A percentile compares a stretch with the other conserved stretches of the same genome.
Evolutionary conservation across 2,888 invertebrate species (phyloP).

Genomic region (Aspidiotus destructor): DNA sequence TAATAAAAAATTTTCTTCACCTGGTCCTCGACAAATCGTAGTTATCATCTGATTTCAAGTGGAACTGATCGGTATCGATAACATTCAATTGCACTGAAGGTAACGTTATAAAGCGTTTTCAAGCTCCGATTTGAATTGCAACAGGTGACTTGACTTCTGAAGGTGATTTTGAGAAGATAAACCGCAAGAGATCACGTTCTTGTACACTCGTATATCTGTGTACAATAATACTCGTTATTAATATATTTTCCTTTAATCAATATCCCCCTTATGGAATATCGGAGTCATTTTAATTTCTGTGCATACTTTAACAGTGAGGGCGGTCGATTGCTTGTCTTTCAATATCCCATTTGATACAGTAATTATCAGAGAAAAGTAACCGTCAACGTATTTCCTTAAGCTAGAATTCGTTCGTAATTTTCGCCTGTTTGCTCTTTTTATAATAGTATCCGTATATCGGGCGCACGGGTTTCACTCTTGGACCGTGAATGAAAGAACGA

Average conservation of each 20-base stretch:
- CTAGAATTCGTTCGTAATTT: slow-evolving; percentile 57
- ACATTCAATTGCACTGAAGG: slow-evolving; percentile 52
- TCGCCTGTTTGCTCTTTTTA: slow-evolving; percentile 42
- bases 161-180: slow-evolving; percentile 54
- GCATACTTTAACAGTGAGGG: slow-evolving; percentile 45
- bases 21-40: slow-evolving; percentile 60
- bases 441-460: slow-evolving; percentile 48
- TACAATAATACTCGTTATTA: neutral
- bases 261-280: neutral
- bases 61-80: slow-evolving; percentile 57
- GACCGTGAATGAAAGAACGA: slow-evolving; percentile 46
- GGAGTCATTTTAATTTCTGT: neutral
- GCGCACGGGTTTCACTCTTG: slow-evolving; percentile 3
- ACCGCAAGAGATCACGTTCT: slow-evolving; percentile 61
- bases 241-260: neutral
- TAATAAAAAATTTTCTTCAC: slow-evolving; percentile 40
- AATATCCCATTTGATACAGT: slow-evolving; percentile 39
- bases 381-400: slow-evolving; percentile 55
- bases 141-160: slow-evolving; percentile 50
- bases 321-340: slow-evolving; percentile 39
- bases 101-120: slow-evolving; percentile 51
- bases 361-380: slow-evolving; percentile 49
- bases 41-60: slow-evolving; percentile 52
- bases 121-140: slow-evolving; percentile 52
- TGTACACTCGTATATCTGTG: slow-evolving; percentile 60